Percentiles rank a stretch among this genome's conserved stretches.
Evolutionary conservation across 2,113 vertebrate species (phyloP).

Genomic region (Ophthalmolycus amberensis): DNA sequence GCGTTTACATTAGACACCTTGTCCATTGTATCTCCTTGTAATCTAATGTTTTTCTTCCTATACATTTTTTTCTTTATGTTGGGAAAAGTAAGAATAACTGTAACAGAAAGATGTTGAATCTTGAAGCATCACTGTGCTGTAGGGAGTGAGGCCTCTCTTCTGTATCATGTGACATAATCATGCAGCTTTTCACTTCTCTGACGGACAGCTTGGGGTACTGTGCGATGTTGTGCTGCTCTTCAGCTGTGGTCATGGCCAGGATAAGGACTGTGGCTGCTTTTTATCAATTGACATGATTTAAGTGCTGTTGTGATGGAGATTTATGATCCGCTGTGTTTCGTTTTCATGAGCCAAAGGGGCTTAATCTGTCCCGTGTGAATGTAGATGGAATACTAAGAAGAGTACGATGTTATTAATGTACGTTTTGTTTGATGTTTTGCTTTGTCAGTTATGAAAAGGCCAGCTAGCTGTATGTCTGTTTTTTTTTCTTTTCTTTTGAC

Average conservation of each 20-base stretch:
- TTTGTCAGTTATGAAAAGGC: not conserved
- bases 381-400: not conserved
- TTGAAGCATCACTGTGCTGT: constrained; percentile 11
- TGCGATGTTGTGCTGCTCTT: not conserved
- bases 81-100: not conserved
- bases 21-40: not conserved
- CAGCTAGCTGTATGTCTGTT: not conserved
- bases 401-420: constrained; percentile 27
- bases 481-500: not conserved
- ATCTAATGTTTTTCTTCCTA: not conserved
- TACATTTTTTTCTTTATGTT: not conserved
- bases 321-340: constrained; percentile 4
- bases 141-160: not conserved
- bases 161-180: not conserved
- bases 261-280: constrained; percentile 11
- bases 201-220: not conserved
- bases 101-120: not conserved
- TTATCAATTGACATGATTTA: constrained; percentile 8
- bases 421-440: constrained; percentile 5
- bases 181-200: constrained; percentile 29
- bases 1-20: constrained; percentile 37
- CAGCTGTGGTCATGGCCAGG: not conserved
- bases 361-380: constrained; percentile 23
- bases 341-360: constrained; percentile 1
- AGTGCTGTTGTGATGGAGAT: constrained; percentile 12